Evolutionary conservation across 1,140 invertebrate species (phyloP), one percentile per base, ranked within the genome.

Genomic region (Nasonia giraulti): DNA sequence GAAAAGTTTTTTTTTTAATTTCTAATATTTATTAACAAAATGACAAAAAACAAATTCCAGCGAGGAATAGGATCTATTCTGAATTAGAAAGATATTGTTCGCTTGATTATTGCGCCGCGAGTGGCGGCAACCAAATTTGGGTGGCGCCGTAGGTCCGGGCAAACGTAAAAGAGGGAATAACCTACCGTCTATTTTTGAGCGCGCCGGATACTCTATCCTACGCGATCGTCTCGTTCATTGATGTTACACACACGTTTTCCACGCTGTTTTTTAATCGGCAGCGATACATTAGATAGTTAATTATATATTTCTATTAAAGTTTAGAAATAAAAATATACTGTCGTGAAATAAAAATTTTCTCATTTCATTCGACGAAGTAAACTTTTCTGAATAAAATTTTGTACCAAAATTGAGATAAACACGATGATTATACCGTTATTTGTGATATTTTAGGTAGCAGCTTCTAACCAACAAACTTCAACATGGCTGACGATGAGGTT

Each of bases 401-500:
- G 1, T 1, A 76, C 20, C 2, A 83, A 40, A 75, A 75, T 75
- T 17, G n/a, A 33, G 27, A 11, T 69, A 69, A 11, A 71, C 2
- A 71, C 23, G 40, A 44, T 44, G 40, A 1, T 71, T 33, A 10
- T n/a, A 31, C 23, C 7, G 68, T n/a, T 44, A 37, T 71, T 68
- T 75, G 62, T 33, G 33, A 6, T 80, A 44, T 86, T 83, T 33
- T 27, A 84, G 83, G 91, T 89, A 89, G 85, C 89, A 89, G 91
- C 91, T 92, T 89, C 87, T 90, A 92, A 86, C 86, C 90, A 92
- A 86, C 90, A 93, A 92, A 91, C 91, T 89, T 91, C 94, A 96
- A 91, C 94, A 97, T 97, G 96, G 96, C 96, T 94, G 96, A 97
- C 95, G 96, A 97, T 95, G 96, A 97, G 95, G 96, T 97, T 95